A percentile compares a stretch with the other conserved stretches of the same genome.
Conservation (phyloP, 2,113 vertebrate species). For the Desmodus rotundus region DNA sequence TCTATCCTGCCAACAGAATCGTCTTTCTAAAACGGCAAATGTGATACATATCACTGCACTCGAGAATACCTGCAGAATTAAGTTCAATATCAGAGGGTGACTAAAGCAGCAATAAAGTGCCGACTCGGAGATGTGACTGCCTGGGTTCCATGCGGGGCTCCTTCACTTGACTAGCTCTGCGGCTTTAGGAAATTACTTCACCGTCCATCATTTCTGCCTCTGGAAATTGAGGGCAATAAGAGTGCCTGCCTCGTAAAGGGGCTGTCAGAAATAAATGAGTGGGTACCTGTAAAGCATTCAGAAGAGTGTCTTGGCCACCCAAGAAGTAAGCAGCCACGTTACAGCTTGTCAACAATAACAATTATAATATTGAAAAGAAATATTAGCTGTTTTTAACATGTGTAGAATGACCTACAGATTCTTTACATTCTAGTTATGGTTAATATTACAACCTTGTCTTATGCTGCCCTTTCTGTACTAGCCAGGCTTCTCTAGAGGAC, state of each 20-base stretch:
- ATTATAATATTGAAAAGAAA: neutral
- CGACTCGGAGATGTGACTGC: accelerated
- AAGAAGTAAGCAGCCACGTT: neutral
- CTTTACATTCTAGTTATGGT: neutral
- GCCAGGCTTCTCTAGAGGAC: neutral
- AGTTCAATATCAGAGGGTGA: neutral
- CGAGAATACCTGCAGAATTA: neutral
- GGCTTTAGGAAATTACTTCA: neutral
- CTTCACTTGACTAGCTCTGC: too few relatives aligned
- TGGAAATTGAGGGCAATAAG: neutral
- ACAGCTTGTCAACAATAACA: neutral
- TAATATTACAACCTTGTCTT: neutral
- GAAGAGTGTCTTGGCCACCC: neutral
- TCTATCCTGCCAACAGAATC: neutral
- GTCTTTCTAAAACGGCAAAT: neutral
- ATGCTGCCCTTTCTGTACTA: neutral
- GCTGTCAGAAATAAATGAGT: neutral
- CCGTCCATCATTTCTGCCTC: neutral
- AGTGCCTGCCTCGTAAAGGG: neutral
- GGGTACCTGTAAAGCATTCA: neutral
- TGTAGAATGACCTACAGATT: neutral
- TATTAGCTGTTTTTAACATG: neutral
- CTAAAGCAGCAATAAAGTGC: neutral
- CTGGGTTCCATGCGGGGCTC: neutral
- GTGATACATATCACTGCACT: neutral